Evolutionary conservation across 2,888 invertebrate species (phyloP).

Genomic region (Holacanthella duospinosa): DNA sequence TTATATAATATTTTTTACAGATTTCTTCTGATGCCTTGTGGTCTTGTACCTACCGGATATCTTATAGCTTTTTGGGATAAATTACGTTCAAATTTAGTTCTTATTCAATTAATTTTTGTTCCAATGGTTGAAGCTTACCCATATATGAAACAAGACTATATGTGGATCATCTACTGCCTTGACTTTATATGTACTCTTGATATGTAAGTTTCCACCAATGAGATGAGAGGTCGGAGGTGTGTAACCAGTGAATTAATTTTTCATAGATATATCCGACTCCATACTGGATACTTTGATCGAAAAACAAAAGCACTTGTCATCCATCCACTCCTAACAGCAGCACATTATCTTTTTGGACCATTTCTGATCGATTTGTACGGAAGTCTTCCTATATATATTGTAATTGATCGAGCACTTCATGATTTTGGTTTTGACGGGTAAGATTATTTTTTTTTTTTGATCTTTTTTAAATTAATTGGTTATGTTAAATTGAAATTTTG

Average conservation of each 20-base stretch:
- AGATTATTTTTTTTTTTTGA: not conserved
- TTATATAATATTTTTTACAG: not conserved
- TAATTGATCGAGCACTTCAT: not conserved
- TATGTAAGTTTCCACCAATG: constrained; percentile 25
- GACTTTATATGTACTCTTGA: constrained; percentile 17
- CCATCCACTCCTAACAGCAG: constrained; percentile 21
- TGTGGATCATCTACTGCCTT: constrained; percentile 14
- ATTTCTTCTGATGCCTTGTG: constrained; percentile 2
- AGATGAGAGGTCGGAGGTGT: no score
- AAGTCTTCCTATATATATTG: constrained; percentile 12
- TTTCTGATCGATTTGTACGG: constrained; percentile 17
- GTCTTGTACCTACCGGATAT: constrained; percentile 7
- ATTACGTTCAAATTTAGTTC: constrained; percentile 9
- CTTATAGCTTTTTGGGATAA: constrained; percentile 14
- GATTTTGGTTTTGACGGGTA: not conserved
- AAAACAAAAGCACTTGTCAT: constrained; percentile 20
- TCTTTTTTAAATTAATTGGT: not conserved
- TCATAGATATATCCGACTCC: constrained; percentile 17
- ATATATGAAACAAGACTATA: constrained; percentile 12
- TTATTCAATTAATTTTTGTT: constrained; percentile 9
- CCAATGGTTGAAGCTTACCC: constrained; percentile 23
- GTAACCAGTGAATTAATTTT: no score
- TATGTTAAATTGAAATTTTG: not conserved
- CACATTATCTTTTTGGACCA: constrained; percentile 11
- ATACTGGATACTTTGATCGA: constrained; percentile 17